Base-by-base conservation (phyloP, 64 coral and sea anemone species). In the Pocillopora verrucosa region DNA sequence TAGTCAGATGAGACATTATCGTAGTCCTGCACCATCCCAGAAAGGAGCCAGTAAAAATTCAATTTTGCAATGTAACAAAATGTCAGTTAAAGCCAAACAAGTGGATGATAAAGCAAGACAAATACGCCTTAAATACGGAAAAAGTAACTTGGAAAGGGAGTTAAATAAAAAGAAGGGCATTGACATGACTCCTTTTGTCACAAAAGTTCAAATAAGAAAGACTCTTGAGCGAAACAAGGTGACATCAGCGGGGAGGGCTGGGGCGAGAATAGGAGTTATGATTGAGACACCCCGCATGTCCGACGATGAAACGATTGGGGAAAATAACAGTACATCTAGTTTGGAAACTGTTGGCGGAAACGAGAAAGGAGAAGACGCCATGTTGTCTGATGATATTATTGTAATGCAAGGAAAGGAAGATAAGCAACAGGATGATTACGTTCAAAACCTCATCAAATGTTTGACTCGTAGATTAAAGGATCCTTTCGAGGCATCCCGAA, bases 31-130 rank as follows among this genome's bases (percentile, higher is more conserved):
- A 72, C 82, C 82, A 38, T 15, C 19, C 82, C 63, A 57, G 57
- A 85, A 72, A 22, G 82, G 82, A n/a, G 63, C 82, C 64, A 85
- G 82, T 72, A 70, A 65, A 72, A 85, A 85, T 72, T 72, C 82
- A 57, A 36, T 85, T 35, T 63, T 85, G 37, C 82, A 85, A 70
- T 85, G 82, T 45, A 72, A 70, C 61, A 85, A 72, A 85, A 85
- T 85, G 82, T 72, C 82, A 24, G 82, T 85, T 38, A 85, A 85
- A 57, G 7, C 22, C 64, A 72, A 57, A 58, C 19, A 85, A 56
- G 35, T 85, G 20, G 37, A 85, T 4, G 38, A 85, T 16, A 72
- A 15, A 51, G 61, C 37, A 24, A 37, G 38, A 4, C 82, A 85
- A 85, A 68, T 85, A 72, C 82, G 82, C 63, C 56, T 85, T 13